These are phyloP conservation scores for Myripristis jacobus DNA, from an alignment of 2,797 vertebrate genomes.

Conservation along the genomic window DNA sequence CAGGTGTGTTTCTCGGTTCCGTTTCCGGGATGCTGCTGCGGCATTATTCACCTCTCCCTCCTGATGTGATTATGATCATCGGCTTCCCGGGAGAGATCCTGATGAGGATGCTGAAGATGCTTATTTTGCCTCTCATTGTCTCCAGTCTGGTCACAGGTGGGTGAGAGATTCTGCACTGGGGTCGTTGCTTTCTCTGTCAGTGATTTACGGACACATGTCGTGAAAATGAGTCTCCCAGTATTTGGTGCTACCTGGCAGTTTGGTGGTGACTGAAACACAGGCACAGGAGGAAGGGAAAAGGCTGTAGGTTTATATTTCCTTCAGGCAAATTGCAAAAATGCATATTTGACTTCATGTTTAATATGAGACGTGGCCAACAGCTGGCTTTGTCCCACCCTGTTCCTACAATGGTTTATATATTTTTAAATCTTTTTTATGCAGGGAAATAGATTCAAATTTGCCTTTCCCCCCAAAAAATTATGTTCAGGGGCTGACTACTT, in stretches of 20 bases:
- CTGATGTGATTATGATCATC: slow-evolving; percentile 95
- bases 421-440: background rate
- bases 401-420: background rate
- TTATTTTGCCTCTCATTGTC: slow-evolving; percentile 96
- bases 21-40: slow-evolving; percentile 91
- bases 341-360: too few species aligned
- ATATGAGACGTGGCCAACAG: background rate
- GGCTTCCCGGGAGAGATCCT: slow-evolving; percentile 97
- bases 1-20: slow-evolving; percentile 94
- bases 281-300: slow-evolving; percentile 11
- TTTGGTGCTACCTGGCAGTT: slow-evolving; percentile 23
- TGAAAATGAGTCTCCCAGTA: slow-evolving; percentile 30
- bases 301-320: slow-evolving; percentile 11
- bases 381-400: background rate
- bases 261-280: background rate
- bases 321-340: background rate
- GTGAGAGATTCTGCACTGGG: slow-evolving; percentile 29
- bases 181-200: slow-evolving; percentile 22
- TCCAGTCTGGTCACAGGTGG: slow-evolving; percentile 99
- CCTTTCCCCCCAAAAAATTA: too few species aligned
- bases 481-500: too few species aligned
- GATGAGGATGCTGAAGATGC: slow-evolving; percentile 99
- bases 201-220: slow-evolving; percentile 44
- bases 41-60: slow-evolving; percentile 91
- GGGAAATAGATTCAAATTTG: background rate